These are phyloP conservation scores for Campoplex capitator DNA, from an alignment of 2,888 invertebrate species.

Conservation along the genomic window DNA sequence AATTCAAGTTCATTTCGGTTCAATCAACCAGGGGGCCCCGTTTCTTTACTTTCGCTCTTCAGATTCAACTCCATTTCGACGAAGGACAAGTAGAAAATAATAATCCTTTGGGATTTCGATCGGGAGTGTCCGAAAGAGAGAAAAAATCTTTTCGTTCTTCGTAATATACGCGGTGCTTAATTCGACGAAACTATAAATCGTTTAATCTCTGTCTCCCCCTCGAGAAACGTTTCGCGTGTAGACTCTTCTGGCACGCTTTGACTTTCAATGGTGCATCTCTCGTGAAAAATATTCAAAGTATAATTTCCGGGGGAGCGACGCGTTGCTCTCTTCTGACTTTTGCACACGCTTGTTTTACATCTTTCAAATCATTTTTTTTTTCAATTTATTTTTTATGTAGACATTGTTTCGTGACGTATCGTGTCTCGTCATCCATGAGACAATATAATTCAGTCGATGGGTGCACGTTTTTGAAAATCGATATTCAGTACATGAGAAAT, in stretches of 20 bases:
- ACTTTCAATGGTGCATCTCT: conserved; percentile 38
- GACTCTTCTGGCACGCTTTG: background rate
- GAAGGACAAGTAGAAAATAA: background rate
- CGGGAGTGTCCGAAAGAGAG: background rate
- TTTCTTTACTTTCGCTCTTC: background rate
- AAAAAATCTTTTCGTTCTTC: conserved; percentile 18
- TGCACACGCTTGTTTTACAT: conserved; percentile 5
- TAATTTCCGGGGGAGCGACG: conserved; percentile 51
- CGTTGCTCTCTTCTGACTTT: conserved; percentile 11
- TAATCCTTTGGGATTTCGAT: conserved; percentile 20
- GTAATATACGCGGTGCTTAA: conserved; percentile 30
- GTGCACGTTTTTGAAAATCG: background rate
- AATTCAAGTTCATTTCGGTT: background rate
- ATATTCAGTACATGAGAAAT: background rate
- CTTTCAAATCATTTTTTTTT: background rate
- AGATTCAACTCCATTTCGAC: conserved; percentile 9
- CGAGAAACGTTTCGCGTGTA: background rate
- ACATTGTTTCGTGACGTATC: background rate
- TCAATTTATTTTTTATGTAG: background rate
- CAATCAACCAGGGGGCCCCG: too few relatives aligned
- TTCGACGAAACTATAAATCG: conserved; percentile 54
- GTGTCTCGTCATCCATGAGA: background rate
- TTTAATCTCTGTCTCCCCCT: conserved; percentile 50
- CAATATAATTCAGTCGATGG: background rate
- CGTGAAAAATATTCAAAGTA: conserved; percentile 56